These are phyloP conservation scores for Oligia latruncula DNA, from an alignment of 2,888 invertebrate species.

Conservation along the genomic window DNA sequence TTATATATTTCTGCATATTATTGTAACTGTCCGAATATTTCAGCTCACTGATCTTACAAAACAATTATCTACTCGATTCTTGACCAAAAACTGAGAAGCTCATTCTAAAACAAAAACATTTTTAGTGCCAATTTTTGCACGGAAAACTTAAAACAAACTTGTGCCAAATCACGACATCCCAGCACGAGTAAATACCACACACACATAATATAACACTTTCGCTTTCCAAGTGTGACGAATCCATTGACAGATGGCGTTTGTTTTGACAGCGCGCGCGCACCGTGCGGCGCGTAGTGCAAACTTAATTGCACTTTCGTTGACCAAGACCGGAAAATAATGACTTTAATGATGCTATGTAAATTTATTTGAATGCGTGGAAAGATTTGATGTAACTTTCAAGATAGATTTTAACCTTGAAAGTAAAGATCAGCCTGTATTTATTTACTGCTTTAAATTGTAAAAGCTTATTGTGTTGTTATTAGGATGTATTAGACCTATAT, in stretches of 20 bases:
- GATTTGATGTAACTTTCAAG: constrained; percentile 28
- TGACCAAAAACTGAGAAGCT: not conserved
- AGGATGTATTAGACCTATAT: too few species aligned
- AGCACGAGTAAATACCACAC: constrained; percentile 43
- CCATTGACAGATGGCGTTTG: constrained; percentile 57
- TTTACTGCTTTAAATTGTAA: not conserved
- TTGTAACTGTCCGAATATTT: not conserved
- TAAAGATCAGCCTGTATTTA: not conserved
- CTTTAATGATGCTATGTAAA: constrained; percentile 43
- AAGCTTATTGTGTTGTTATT: not conserved
- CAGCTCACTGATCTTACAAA: too few species aligned
- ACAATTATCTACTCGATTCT: not conserved
- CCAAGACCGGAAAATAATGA: constrained; percentile 52
- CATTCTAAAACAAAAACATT: not conserved
- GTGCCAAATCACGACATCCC: constrained; percentile 40
- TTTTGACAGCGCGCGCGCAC: constrained; percentile 43
- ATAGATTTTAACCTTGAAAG: constrained; percentile 22
- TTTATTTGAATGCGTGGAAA: constrained; percentile 16
- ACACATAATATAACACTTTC: constrained; percentile 54
- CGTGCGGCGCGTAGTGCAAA: constrained; percentile 12
- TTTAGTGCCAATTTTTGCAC: not conserved
- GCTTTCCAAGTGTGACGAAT: constrained; percentile 66
- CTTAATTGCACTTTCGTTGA: constrained; percentile 66
- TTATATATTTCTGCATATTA: not conserved
- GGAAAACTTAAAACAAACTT: not conserved